Evolutionary conservation across 2,888 invertebrate species (phyloP), one percentile per base, ranked within the genome.

Genomic region (Sinodicranocentrus sp.): DNA sequence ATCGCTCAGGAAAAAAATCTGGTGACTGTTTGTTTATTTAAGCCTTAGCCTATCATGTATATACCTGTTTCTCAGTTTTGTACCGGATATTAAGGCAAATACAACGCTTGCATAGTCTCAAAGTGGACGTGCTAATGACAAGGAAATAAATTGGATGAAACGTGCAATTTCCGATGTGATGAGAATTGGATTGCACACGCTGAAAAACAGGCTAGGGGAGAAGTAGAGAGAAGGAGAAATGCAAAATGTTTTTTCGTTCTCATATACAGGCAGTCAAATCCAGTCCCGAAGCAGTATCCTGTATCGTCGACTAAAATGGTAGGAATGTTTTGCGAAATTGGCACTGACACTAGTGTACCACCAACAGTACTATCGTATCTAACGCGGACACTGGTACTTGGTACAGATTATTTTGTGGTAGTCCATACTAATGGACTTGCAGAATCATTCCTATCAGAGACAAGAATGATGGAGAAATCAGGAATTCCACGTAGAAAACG

Each of bases 111-210:
- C 57, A 57, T 57, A 57, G 23, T 1, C 21, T 5, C 2, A 33
- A 19, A 17, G 63, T 33, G n/a, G 63, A 63, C 63, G 63, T 63
- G 63, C 63, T 63, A 63, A 63, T 63, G 63, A 68, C 80, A 80
- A 73, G 59, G 48, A 80, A 80, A 73, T 80, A 80, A 80, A 80
- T 80, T 80, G 73, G 72, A 80, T 73, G 54, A 80, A 80, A 73
- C 80, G 67, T 80, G 79, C 79, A 80, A 72, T 80, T 73, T 73
- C 80, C 80, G 72, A 79, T 72, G 52, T 73, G 79, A 79, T 67
- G 73, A 73, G 67, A 67, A 73, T 80, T 72, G 67, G 73, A 70
- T 57, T 80, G 71, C 48, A 59, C 77, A 52, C 13, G 3, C 59
- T 57, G 39, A 26, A 39, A 63, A 28, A 57, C 67, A 44, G 57